A percentile compares a stretch with the other conserved stretches of the same genome.
These are phyloP conservation scores for Tetramorium bicarinatum DNA, from an alignment of 2,888 invertebrate species.

Conservation along the genomic window DNA sequence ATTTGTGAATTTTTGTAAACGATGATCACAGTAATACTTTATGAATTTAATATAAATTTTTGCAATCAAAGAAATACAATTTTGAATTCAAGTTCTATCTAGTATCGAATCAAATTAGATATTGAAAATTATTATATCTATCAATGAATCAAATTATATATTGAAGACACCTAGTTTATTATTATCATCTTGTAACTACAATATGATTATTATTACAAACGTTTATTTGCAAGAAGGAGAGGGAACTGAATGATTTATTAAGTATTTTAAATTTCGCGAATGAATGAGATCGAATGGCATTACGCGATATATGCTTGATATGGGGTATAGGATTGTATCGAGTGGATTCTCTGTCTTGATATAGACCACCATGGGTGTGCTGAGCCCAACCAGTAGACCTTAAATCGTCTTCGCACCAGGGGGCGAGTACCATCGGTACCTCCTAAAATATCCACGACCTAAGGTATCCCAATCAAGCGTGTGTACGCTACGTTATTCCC, in stretches of 20 bases:
- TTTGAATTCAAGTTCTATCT: background rate
- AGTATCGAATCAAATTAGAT: background rate
- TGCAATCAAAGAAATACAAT: background rate
- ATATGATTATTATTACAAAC: background rate
- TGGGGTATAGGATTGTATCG: conserved; percentile 73
- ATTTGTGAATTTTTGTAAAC: conserved; percentile 1
- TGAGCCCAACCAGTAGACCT: conserved; percentile 80
- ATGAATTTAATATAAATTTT: background rate
- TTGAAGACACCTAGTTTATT: background rate
- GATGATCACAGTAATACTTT: background rate
- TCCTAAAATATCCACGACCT: conserved; percentile 81
- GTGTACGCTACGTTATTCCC: conserved; percentile 63
- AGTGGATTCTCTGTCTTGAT: conserved; percentile 80
- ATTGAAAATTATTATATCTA: background rate
- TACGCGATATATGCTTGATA: conserved; percentile 65
- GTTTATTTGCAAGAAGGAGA: background rate
- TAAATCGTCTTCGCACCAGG: conserved; percentile 85
- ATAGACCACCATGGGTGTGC: conserved; percentile 82
- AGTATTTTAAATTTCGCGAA: conserved; percentile 65
- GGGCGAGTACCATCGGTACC: conserved; percentile 80
- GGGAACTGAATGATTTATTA: conserved; percentile 48
- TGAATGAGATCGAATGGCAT: conserved; percentile 43
- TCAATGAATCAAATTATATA: background rate
- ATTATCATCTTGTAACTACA: background rate
- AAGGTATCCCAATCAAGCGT: conserved; percentile 79